These are phyloP conservation scores for Euura saliciscinereae DNA, from an alignment of 1,140 invertebrate genomes.

Conservation along the genomic window DNA sequence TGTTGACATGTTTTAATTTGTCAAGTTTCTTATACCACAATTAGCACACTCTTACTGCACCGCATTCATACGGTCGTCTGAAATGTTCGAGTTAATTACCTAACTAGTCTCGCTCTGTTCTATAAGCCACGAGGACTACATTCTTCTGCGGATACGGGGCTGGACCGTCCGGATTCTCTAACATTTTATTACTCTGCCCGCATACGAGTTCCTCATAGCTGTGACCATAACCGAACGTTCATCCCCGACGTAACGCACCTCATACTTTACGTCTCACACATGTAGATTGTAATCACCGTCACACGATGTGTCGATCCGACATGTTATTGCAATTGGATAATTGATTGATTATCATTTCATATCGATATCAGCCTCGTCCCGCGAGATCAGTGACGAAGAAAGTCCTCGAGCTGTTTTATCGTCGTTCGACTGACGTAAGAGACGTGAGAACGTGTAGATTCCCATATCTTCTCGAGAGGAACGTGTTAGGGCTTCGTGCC, in stretches of 20 bases:
- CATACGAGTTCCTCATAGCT: not conserved
- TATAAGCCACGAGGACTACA: not conserved
- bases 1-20: not conserved
- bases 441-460: not conserved
- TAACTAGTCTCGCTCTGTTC: not conserved
- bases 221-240: not conserved
- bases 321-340: too few species aligned
- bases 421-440: not conserved
- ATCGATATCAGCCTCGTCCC: too few species aligned
- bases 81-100: slow-evolving; percentile 3
- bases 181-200: not conserved
- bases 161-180: not conserved
- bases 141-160: not conserved
- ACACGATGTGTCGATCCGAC: too few species aligned
- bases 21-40: not conserved
- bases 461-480: not conserved
- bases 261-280: not conserved
- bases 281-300: too few species aligned
- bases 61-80: not conserved
- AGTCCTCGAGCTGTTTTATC: too few species aligned
- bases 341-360: too few species aligned
- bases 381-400: too few species aligned
- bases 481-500: not conserved
- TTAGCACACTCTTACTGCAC: not conserved
- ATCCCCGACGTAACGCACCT: not conserved